Evolutionary conservation across 2,797 vertebrate species (phyloP), one percentile per base, ranked within the genome.

Genomic region (Semotilus atromaculatus): DNA sequence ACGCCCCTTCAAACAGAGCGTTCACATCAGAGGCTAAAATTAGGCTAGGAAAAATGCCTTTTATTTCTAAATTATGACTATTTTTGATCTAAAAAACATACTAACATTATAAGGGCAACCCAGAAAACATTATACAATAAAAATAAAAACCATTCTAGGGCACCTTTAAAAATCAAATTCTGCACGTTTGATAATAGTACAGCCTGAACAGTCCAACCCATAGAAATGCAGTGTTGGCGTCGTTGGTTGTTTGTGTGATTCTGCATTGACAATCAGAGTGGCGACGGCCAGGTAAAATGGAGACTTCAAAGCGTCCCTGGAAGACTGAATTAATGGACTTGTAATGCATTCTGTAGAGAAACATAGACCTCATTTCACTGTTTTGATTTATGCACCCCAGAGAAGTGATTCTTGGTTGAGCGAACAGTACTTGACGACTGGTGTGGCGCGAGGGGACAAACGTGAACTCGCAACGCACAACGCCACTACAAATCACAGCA

Each of bases 181-280:
- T 23, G 48, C 67, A 83, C 45, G 72, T 51, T 70, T 13, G 2
- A 70, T 10, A 74, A n/a, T 6, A 40, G 29, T 29, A 43, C 13
- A 72, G 64, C 67, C 75, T 38, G 66, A 62, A 45, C 19, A 62
- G 5, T n/a, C 53, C 31, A 58, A 77, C 19, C 60, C 18, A 7
- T 43, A n/a, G 60, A 66, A 53, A 70, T 1, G 4, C 18, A 9
- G 34, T 66, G 70, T 48, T 43, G 40, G 82, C 21, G 16, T 64
- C 66, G 31, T 75, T 36, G 31, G 34, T 53, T 18, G 40, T 60
- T 72, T 81, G 84, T 88, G 86, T 93, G 94, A 92, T 95, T 96
- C 94, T 96, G 95, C 95, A 96, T 94, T 95, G 92, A 93, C 96
- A 95, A 95, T 95, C 95, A 96, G 94, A 94, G 91, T 90, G 92